Evolutionary conservation across 2,113 vertebrate genomes (phyloP), one percentile per base, ranked within the genome.

Genomic region (Sisor rabdophorus): DNA sequence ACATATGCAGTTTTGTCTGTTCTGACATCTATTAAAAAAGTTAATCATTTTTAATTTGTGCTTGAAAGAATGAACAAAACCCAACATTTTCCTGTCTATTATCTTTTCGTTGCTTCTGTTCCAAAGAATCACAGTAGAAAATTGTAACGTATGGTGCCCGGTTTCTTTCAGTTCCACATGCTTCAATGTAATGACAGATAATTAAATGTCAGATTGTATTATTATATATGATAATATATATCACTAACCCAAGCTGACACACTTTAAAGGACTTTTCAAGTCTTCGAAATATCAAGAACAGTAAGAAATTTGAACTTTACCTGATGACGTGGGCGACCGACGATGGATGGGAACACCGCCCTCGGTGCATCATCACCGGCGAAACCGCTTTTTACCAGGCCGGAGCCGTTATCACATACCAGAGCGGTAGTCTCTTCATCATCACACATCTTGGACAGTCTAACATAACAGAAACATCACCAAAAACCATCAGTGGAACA

Each of bases 321-420:
- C 54, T 59, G 54, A 55, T 72, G 70, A 26, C 70, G 36, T 17
- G 36, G 53, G 1, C 30, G 70, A 24, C 70, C 36, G 9, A 72
- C 54, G 1, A 47, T 72, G 9, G 70, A 58, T 4, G 32, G 53
- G 15, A 55, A 58, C 10, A 72, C 70, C 84, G 22, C 92, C 90
- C 19, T 86, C 0, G 91, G 90, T 63, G 87, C 90, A 73, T 91
- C 87, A 78, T 91, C 89, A 19, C 89, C 89, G 5, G 87, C 87
- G 78, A 92, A 91, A 19, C 92, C 89, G 36, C 86, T 84, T 82
- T 92, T 91, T 32, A 88, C 91, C 72, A 90, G 85, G 53, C 89
- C 87, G 2, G 68, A 70, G 48, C 69, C 50, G 12, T 71, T 56
- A 55, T 71, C 52, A 40, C 32, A 56, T 32, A 89, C 85, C 56